phyloP scores from a whole-genome alignment of 1,140 invertebrate species.

The Pseudachorutes palmiensis region DNA sequence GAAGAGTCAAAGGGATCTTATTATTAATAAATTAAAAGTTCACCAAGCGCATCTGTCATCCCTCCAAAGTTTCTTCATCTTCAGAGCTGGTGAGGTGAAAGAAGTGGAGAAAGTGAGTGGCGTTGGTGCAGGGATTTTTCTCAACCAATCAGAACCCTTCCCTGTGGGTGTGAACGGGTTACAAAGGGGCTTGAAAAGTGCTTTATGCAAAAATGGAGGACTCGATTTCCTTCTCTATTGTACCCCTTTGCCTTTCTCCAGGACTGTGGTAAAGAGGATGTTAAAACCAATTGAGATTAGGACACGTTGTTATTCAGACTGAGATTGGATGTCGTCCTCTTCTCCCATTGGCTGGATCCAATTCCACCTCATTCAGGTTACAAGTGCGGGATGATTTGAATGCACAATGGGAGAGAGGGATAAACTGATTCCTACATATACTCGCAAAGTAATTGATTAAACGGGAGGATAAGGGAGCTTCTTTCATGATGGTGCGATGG shows the following conservation, averaged over 20 bases:
- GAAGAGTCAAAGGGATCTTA: background rate
- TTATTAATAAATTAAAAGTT: background rate
- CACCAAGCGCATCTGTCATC: background rate
- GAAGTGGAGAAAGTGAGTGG: background rate
- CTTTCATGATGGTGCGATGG: background rate
- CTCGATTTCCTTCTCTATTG: background rate
- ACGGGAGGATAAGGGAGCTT: background rate
- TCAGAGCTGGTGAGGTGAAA: background rate
- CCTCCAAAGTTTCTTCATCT: background rate
- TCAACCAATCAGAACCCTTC: background rate
- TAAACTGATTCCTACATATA: no score
- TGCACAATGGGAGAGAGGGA: no score
- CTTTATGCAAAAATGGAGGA: background rate
- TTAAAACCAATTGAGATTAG: slow-evolving; percentile 8
- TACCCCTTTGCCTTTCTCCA: background rate
- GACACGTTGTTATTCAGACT: background rate
- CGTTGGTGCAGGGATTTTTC: background rate
- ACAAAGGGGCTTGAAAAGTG: no score
- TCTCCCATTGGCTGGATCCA: no score
- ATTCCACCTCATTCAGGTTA: no score
- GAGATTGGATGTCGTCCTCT: no score
- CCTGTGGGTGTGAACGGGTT: background rate
- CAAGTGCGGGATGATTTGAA: no score
- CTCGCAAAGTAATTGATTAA: background rate
- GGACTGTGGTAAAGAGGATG: background rate